These are phyloP conservation scores for Acanthopagrus latus DNA, from an alignment of 2,797 vertebrate genomes.

Conservation along the genomic window DNA sequence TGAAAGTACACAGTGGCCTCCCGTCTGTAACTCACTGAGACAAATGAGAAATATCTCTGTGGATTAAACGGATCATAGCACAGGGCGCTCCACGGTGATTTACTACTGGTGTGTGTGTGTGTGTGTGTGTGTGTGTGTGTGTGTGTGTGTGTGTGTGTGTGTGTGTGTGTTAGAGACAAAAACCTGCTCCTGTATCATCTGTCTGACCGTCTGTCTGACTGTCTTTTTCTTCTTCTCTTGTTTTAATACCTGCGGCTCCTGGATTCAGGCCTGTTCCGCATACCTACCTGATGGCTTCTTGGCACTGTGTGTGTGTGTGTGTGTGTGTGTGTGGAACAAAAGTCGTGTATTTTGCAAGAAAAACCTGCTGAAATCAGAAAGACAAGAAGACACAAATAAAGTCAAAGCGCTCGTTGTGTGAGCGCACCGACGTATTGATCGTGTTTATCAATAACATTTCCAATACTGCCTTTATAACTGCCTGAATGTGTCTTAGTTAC, in stretches of 20 bases:
- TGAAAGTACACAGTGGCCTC: conserved; percentile 25
- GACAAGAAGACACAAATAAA: not conserved
- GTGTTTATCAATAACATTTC: too few relatives aligned
- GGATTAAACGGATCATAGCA: conserved; percentile 65
- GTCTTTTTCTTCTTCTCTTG: conserved; percentile 16
- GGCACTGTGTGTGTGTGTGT: conserved; percentile 36
- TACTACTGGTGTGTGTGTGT: not conserved
- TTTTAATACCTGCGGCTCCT: conserved; percentile 50
- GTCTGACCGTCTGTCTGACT: conserved; percentile 29
- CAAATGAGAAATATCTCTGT: conserved; percentile 66
- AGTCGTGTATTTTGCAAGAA: not conserved
- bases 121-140: conserved; percentile 22
- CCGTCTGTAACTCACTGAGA: conserved; percentile 35
- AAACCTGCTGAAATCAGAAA: not conserved
- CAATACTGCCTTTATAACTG: too few relatives aligned
- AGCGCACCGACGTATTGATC: not conserved
- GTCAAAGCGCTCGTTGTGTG: not conserved
- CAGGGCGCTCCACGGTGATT: conserved; percentile 10
- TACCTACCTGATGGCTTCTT: conserved; percentile 66
- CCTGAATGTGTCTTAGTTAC: too few relatives aligned
- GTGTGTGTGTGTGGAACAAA: conserved; percentile 29
- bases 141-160: conserved; percentile 22
- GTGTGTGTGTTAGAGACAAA: conserved; percentile 13
- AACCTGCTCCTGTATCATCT: conserved; percentile 30
- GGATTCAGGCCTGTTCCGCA: conserved; percentile 45